Base-by-base conservation (phyloP, 2,888 invertebrate species). In the Dicranocentrus wangi region DNA sequence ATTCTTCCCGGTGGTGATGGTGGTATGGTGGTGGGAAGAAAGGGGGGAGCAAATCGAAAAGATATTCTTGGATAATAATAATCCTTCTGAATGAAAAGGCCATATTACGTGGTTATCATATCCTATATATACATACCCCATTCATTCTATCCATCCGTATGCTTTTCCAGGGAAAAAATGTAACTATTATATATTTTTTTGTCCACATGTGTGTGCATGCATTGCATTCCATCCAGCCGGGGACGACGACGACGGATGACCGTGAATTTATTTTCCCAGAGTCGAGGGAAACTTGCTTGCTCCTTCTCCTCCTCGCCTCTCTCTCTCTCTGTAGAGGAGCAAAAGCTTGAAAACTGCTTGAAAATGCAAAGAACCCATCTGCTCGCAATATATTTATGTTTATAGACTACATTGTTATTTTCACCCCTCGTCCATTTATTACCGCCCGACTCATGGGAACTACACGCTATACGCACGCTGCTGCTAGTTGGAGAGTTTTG, bases 341-440 rank as follows among this genome's bases (percentile, higher is more conserved):
- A n/a, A n/a, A n/a, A n/a, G n/a, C n/a, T n/a, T n/a, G n/a, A 63
- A 63, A 69, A 77, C 39, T 43, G 63, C 63, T 70, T 78, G 60
- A 47, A 60, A 58, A 58, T 60, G 76, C 69, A 53, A 76, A 55
- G 76, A 76, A 76, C 76, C 76, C 76, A 76, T 76, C 76, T 76
- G 76, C n/a, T n/a, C n/a, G 68, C 68, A 76, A 76, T 76, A 60
- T 76, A 80, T 80, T 80, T 80, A 80, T 73, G 72, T 71, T 72
- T 80, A 72, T 80, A 68, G 66, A 72, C 17, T 71, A 79, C 71
- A 79, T 72, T 80, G 80, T 80, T 72, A 79, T 72, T 80, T 80
- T 80, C 80, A 80, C 80, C 80, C 79, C 71, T 79, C 70, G 70
- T 70, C 78, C 70, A 78, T 76, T 76, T 76, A 76, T 76, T 76